Conservation (phyloP, 1,140 invertebrate genomes). For the Bombus pyrosoma region DNA sequence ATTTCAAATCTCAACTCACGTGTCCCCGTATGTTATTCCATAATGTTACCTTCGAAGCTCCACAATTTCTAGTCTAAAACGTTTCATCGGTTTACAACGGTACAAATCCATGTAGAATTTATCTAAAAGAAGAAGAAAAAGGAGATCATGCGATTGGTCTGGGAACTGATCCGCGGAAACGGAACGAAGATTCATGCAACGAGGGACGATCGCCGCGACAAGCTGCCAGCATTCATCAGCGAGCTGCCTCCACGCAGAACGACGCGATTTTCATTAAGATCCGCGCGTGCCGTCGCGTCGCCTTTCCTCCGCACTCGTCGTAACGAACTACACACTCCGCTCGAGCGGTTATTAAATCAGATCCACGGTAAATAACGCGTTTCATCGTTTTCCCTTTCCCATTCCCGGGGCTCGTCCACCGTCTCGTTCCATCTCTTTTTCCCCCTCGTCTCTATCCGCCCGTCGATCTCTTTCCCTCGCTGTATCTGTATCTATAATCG, state of each 20-base stretch:
- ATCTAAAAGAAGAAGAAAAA: not conserved
- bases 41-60: not conserved
- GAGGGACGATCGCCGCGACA: not conserved
- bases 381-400: conserved; percentile 38
- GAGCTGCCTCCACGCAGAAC: not conserved
- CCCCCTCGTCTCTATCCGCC: too few relatives aligned
- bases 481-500: conserved; percentile 68
- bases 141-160: not conserved
- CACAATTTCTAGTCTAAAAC: not conserved
- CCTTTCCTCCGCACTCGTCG: not conserved
- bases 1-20: not conserved
- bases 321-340: conserved; percentile 38
- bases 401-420: not conserved
- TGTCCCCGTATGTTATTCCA: too few relatives aligned
- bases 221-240: conserved; percentile 17
- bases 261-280: conserved; percentile 45
- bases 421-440: not conserved
- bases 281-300: not conserved
- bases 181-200: conserved; percentile 2
- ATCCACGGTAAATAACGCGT: conserved; percentile 53
- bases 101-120: not conserved
- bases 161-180: not conserved
- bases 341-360: conserved; percentile 63
- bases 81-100: not conserved
- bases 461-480: conserved; percentile 51